Evolutionary conservation across 2,113 vertebrate species (phyloP).

Genomic region (Tetraodon nigroviridis): DNA sequence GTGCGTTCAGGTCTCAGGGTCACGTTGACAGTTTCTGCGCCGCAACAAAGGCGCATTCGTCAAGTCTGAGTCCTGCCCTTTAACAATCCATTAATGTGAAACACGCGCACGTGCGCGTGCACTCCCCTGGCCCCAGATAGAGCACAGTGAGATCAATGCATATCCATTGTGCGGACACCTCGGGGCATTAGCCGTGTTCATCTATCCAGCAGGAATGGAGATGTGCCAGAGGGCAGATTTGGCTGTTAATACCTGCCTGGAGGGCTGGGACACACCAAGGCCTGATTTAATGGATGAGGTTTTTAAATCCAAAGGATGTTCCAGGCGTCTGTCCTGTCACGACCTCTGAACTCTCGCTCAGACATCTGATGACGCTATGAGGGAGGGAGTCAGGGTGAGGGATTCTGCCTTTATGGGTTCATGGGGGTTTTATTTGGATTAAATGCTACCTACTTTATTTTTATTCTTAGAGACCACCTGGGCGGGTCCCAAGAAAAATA

Average conservation of each 20-base stretch:
- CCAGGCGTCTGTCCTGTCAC: conserved; percentile 29
- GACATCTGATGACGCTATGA: background rate
- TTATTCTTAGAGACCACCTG: too few species aligned
- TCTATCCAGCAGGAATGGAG: conserved; percentile 39
- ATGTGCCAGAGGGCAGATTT: conserved; percentile 47
- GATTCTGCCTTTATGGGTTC: too few species aligned
- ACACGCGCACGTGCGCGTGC: conserved; percentile 12
- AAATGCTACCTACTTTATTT: too few species aligned
- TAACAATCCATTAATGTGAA: conserved; percentile 44
- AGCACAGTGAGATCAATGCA: conserved; percentile 41
- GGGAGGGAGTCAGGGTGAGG: too few species aligned
- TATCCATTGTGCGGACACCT: conserved; percentile 48
- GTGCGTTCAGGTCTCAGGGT: conserved; percentile 35
- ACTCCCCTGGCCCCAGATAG: conserved; percentile 19
- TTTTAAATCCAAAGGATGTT: conserved; percentile 36
- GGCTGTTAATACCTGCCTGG: conserved; percentile 29
- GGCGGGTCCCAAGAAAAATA: too few species aligned
- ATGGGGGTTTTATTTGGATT: too few species aligned
- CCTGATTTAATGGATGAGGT: conserved; percentile 22
- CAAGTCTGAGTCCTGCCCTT: conserved; percentile 19
- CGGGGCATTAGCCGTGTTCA: conserved; percentile 30
- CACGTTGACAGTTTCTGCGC: conserved; percentile 25
- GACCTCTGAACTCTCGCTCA: conserved; percentile 24
- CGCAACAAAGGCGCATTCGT: conserved; percentile 33
- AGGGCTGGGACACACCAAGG: conserved; percentile 33